Conservation (phyloP, 2,113 vertebrate genomes). For the Craseonycteris thonglongyai region DNA sequence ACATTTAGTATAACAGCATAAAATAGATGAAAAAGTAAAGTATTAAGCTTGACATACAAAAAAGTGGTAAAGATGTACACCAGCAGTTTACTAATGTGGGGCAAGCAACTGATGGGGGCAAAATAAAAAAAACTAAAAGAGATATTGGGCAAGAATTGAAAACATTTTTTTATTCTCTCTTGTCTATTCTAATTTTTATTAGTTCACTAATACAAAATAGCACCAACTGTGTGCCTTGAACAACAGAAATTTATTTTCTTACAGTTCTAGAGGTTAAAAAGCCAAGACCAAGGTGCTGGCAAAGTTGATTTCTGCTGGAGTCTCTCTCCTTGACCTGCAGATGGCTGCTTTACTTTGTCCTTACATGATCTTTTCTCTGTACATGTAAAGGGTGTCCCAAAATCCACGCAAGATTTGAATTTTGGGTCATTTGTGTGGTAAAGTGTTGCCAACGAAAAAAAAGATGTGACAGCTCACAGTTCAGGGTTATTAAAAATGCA, state of each 20-base stretch:
- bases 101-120: background rate
- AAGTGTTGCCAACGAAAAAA: too few relatives aligned
- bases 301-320: background rate
- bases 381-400: too few relatives aligned
- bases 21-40: background rate
- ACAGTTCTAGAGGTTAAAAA: background rate
- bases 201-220: background rate
- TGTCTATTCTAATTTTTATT: background rate
- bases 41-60: background rate
- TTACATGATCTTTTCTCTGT: background rate
- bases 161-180: background rate
- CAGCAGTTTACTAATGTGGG: background rate
- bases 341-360: too few relatives aligned
- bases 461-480: too few relatives aligned
- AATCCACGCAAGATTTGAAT: too few relatives aligned
- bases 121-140: background rate
- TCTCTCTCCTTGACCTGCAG: background rate
- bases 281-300: background rate
- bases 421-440: too few relatives aligned
- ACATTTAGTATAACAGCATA: background rate
- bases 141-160: background rate
- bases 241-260: slow-evolving; percentile 2
- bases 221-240: background rate
- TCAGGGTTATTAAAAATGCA: too few relatives aligned
- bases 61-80: background rate